A percentile compares a stretch with the other conserved stretches of the same genome.
Conservation (phyloP, 2,113 vertebrate species). For the Leucosticte australis region DNA sequence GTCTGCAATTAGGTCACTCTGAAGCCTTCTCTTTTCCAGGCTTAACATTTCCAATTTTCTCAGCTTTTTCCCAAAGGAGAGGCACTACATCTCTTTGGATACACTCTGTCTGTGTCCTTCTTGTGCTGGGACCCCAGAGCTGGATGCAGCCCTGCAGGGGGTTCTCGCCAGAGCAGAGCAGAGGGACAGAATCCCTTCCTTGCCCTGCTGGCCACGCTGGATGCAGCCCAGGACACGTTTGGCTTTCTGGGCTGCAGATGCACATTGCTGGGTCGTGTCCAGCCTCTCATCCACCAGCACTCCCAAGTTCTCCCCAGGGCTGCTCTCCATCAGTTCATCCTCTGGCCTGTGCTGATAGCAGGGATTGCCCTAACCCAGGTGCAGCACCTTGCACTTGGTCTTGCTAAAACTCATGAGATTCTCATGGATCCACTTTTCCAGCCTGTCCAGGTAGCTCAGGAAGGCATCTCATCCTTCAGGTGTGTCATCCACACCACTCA, state of each 20-base stretch:
- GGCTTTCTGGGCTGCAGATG: accelerated
- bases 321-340: accelerated
- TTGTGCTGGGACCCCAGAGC: not conserved
- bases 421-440: not conserved
- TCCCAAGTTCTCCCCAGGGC: not conserved
- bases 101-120: accelerated
- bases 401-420: not conserved
- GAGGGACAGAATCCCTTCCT: accelerated
- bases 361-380: no score
- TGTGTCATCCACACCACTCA: not conserved
- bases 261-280: accelerated
- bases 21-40: not conserved
- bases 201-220: accelerated
- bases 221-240: accelerated
- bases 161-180: not conserved
- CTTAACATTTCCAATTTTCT: not conserved
- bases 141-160: not conserved
- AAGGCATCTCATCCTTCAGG: not conserved
- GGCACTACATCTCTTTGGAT: not conserved
- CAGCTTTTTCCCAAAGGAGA: not conserved
- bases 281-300: not conserved
- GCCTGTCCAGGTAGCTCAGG: no score
- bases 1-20: not conserved
- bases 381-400: not conserved
- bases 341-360: accelerated